Base-by-base conservation (phyloP, 2,113 vertebrate species). In the Anser cygnoides region DNA sequence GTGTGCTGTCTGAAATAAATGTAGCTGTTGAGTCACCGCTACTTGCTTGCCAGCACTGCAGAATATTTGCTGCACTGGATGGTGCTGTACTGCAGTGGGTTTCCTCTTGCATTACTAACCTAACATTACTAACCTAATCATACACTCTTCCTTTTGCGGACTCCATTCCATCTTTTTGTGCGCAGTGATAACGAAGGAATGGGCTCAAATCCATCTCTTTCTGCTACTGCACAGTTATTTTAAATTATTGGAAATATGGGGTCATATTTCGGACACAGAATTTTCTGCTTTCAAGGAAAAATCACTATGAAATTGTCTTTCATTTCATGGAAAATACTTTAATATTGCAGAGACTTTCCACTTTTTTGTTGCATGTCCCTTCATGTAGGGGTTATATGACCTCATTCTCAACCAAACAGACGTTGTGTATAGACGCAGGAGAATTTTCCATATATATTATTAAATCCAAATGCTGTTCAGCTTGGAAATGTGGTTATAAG, bases 1-100 rank as follows among this genome's bases (percentile, higher is more conserved):
- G 11, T 43, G 81, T 49, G 17, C 57, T 84, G 52, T 63, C 76
- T 97, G 61, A 84, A 90, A 89, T 37, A 89, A 81, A 83, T 10
- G 12, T 74, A 77, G 91, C 11, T 92, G 87, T 92, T 96, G 96
- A 97, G 92, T 97, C 95, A 96, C 62, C 68, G 85, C 41, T 80
- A 13, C 73, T 93, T 84, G 62, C 80, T 78, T 78, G 96, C 94
- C 94, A 95, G 90, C 76, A 68, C 84, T 92, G 94, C 94, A 96
- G 93, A 91, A 81, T 26, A 77, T 19, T 75, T 84, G 67, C 90
- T 95, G 93, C 31, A 28, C 76, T 84, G 93, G 80, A 76, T 93
- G 28, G 39, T 62, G 31, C 44, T 46, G 70, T 57, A 29, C 73
- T 92, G 93, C 84, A 81, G 84, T 0, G 12, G 58, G 70, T 63